phyloP scores from a whole-genome alignment of 2,888 invertebrate genomes.

The Megalurothrips usitatus region DNA sequence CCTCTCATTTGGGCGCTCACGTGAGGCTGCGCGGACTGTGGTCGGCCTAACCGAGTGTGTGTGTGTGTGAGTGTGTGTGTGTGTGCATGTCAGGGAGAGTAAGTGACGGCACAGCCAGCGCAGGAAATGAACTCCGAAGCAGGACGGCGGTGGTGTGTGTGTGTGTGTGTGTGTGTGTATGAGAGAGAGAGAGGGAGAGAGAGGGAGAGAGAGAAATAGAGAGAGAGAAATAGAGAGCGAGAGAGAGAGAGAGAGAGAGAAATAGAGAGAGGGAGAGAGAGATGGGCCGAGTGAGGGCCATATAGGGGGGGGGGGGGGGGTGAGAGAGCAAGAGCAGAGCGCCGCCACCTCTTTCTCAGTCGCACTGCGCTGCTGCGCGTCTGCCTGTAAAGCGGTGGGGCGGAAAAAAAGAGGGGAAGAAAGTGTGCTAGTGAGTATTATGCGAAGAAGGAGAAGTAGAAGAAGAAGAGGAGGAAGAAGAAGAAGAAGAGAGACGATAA shows the following conservation, averaged over 20 bases:
- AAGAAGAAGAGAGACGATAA: not conserved
- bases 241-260: constrained; percentile 18
- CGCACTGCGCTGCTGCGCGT: not conserved
- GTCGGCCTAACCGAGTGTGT: too few species aligned
- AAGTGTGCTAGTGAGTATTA: too few species aligned
- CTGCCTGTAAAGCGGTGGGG: not conserved
- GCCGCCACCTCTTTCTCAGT: too few species aligned
- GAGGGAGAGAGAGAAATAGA: not conserved
- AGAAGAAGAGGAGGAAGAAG: not conserved
- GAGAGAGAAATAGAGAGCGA: not conserved
- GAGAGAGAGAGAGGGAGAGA: not conserved
- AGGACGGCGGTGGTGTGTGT: not conserved
- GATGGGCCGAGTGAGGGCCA: not conserved
- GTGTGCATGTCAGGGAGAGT: too few species aligned
- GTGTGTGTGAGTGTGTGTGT: too few species aligned
- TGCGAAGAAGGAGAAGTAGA: not conserved
- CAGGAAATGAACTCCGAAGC: too few species aligned
- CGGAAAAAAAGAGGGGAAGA: not conserved
- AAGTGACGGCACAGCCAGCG: too few species aligned
- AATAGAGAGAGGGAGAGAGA: not conserved
- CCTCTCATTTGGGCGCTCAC: too few species aligned
- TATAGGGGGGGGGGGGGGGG: not conserved
- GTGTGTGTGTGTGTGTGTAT: too few species aligned
- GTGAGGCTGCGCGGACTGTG: too few species aligned
- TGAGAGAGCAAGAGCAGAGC: not conserved